phyloP scores from a whole-genome alignment of 2,113 vertebrate genomes.

The Heloderma charlesbogerti region DNA sequence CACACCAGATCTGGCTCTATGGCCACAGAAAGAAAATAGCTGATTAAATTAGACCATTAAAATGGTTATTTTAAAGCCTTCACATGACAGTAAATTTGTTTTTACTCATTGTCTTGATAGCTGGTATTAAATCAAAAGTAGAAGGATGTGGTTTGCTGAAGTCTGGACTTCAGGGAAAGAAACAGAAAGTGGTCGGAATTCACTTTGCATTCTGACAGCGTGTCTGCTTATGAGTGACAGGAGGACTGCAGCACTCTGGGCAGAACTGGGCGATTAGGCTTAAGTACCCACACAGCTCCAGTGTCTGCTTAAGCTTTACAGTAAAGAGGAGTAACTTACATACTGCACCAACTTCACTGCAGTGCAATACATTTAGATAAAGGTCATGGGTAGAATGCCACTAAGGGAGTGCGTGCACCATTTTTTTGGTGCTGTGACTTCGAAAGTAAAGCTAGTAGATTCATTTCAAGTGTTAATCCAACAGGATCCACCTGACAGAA shows the following conservation, averaged over 20 bases:
- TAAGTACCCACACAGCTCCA: constrained; percentile 1
- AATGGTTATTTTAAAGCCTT: constrained; percentile 36
- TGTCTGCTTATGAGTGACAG: not conserved
- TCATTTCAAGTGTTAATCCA: constrained; percentile 47
- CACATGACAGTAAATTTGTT: constrained; percentile 5
- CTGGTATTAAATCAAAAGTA: not conserved
- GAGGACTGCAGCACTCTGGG: constrained; percentile 19
- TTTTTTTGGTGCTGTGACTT: constrained; percentile 36
- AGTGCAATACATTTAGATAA: constrained; percentile 32
- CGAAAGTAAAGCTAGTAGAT: constrained; percentile 30
- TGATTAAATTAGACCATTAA: not conserved
- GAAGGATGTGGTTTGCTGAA: constrained; percentile 12
- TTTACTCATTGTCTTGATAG: not conserved
- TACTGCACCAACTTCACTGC: not conserved
- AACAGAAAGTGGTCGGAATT: not conserved
- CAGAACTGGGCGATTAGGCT: not conserved
- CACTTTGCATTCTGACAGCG: not conserved
- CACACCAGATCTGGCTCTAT: not conserved
- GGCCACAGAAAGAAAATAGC: constrained; percentile 28
- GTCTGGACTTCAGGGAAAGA: not conserved
- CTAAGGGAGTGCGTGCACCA: not conserved
- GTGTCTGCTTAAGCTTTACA: constrained; percentile 1
- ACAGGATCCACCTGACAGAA: constrained; percentile 20
- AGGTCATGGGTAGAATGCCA: constrained; percentile 9
- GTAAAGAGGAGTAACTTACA: constrained; percentile 2